Conservation (phyloP, 2,888 invertebrate species). For the Aleiodes alternator region DNA sequence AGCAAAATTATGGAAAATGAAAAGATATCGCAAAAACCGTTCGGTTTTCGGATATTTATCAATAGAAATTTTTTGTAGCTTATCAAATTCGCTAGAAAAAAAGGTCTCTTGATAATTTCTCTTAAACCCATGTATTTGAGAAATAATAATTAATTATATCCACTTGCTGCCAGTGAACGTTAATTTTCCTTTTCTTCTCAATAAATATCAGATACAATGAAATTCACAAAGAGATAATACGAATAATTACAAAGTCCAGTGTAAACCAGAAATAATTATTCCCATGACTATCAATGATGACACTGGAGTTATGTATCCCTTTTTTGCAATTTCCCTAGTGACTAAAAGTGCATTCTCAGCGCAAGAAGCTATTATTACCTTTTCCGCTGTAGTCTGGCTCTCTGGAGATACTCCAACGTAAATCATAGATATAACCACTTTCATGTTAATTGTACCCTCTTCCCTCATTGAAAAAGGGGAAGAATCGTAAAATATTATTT, state of each 20-base stretch:
- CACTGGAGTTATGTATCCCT: conserved; percentile 59
- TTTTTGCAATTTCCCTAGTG: conserved; percentile 44
- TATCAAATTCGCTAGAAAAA: too few species aligned
- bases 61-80: too few species aligned
- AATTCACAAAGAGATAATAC: conserved; percentile 6
- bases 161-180: too few species aligned
- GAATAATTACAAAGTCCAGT: conserved; percentile 4
- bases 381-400: conserved; percentile 25
- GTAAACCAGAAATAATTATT: conserved; percentile 60
- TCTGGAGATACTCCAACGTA: conserved; percentile 1
- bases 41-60: too few species aligned
- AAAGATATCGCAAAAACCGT: too few species aligned
- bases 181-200: too few species aligned
- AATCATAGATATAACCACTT: conserved; percentile 3
- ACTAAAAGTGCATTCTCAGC: conserved; percentile 54
- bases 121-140: too few species aligned
- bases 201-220: background rate
- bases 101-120: too few species aligned
- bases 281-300: conserved; percentile 64
- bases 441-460: background rate
- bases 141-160: too few species aligned
- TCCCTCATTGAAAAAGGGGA: too few species aligned
- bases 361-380: conserved; percentile 70
- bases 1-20: too few species aligned
- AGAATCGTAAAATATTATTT: too few species aligned